Evolutionary conservation across 1,140 invertebrate species (phyloP).

Genomic region (Antheraea mylitta): DNA sequence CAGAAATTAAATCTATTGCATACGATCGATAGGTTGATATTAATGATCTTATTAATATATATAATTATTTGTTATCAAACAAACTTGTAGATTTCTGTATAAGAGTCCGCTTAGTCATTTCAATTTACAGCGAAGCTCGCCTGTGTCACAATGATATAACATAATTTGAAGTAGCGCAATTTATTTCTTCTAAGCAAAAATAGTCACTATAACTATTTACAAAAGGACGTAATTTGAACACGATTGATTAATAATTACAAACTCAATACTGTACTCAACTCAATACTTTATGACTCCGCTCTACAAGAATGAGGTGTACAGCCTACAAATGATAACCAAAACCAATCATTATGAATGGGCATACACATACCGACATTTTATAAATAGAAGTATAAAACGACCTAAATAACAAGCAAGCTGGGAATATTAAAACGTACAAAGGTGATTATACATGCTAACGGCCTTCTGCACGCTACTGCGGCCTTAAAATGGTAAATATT

Average conservation of each 20-base stretch:
- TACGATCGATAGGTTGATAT: too few species aligned
- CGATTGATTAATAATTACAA: neutral
- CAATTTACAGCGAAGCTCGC: too few species aligned
- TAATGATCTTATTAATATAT: too few species aligned
- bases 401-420: constrained; percentile 36
- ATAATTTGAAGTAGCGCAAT: too few species aligned
- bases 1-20: too few species aligned
- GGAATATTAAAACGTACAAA: constrained; percentile 38
- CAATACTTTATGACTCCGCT: neutral
- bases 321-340: neutral
- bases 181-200: too few species aligned
- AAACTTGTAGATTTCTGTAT: too few species aligned
- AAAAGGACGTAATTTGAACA: too few species aligned
- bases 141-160: too few species aligned
- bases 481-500: constrained; percentile 21
- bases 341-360: neutral
- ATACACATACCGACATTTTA: constrained; percentile 11
- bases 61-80: too few species aligned
- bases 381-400: constrained; percentile 32
- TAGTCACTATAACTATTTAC: too few species aligned
- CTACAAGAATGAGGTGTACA: neutral
- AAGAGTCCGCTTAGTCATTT: too few species aligned
- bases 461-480: constrained; percentile 28
- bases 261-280: constrained; percentile 1
- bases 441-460: constrained; percentile 41